These are phyloP conservation scores for Esox lucius DNA, from an alignment of 2,797 vertebrate genomes.

Conservation along the genomic window DNA sequence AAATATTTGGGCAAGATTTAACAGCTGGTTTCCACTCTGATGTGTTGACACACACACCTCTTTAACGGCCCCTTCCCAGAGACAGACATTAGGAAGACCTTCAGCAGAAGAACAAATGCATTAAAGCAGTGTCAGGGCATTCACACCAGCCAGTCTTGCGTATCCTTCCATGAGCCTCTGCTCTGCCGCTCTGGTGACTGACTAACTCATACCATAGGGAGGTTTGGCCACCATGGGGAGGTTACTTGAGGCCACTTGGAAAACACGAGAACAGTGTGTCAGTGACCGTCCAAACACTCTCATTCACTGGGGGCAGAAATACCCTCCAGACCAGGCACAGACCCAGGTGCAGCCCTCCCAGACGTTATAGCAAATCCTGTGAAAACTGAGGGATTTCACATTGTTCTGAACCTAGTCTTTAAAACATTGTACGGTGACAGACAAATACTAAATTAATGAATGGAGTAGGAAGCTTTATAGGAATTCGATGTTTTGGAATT, in stretches of 20 bases:
- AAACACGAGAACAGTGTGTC: slow-evolving; percentile 45
- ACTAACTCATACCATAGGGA: neutral
- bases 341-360: neutral
- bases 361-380: neutral
- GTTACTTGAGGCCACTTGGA: slow-evolving; percentile 55
- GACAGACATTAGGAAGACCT: slow-evolving; percentile 12
- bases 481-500: no score
- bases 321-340: slow-evolving; percentile 11
- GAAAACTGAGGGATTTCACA: neutral
- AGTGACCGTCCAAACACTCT: slow-evolving; percentile 29
- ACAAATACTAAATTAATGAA: no score
- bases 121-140: slow-evolving; percentile 13
- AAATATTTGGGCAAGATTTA: slow-evolving; percentile 1
- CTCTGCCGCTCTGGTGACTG: slow-evolving; percentile 36
- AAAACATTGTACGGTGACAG: no score
- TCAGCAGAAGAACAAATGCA: slow-evolving; percentile 11
- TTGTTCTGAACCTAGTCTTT: no score
- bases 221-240: slow-evolving; percentile 22
- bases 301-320: slow-evolving; percentile 9
- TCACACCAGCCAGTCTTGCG: slow-evolving; percentile 5
- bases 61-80: neutral
- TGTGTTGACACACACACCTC: slow-evolving; percentile 8
- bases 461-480: no score
- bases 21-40: slow-evolving; percentile 16
- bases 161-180: slow-evolving; percentile 17